Evolutionary conservation across 2,113 vertebrate species (phyloP).

Genomic region (Tretioscincus oriximinensis): DNA sequence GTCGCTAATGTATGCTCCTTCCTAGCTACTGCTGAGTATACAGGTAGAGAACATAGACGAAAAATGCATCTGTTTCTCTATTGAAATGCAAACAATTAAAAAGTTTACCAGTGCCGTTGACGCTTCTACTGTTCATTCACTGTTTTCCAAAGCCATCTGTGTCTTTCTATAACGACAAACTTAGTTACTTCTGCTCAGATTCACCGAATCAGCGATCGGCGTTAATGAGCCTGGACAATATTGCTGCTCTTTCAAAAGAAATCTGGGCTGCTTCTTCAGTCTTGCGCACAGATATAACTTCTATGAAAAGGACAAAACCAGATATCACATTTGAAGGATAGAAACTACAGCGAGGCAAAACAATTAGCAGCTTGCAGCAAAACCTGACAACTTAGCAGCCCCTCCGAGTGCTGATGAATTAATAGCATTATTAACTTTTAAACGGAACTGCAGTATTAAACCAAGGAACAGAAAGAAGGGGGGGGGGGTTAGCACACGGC

Average conservation of each 20-base stretch:
- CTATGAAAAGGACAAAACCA: conserved; percentile 52
- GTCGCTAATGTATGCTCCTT: background rate
- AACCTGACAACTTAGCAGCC: background rate
- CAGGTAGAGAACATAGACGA: conserved; percentile 5
- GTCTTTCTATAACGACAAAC: conserved; percentile 74
- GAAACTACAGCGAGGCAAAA: conserved; percentile 52
- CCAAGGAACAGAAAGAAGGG: background rate
- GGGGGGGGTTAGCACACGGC: background rate
- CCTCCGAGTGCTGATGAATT: background rate
- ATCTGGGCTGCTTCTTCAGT: conserved; percentile 37
- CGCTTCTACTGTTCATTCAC: conserved; percentile 58
- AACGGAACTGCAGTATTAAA: background rate
- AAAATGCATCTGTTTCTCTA: conserved; percentile 24
- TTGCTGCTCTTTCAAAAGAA: conserved; percentile 47
- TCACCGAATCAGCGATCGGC: conserved; percentile 64
- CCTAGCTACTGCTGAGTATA: background rate
- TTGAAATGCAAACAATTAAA: conserved; percentile 55
- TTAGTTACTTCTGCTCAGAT: conserved; percentile 78
- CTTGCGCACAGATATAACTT: conserved; percentile 34
- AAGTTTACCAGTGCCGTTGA: conserved; percentile 66
- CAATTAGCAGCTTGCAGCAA: conserved; percentile 38
- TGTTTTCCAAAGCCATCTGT: conserved; percentile 62
- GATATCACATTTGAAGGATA: conserved; percentile 53
- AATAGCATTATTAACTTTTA: background rate
- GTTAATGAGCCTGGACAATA: conserved; percentile 67